These are phyloP conservation scores for Paramuricea clavata DNA, from an alignment of 92 coral and sea anemone genomes.

Conservation along the genomic window DNA sequence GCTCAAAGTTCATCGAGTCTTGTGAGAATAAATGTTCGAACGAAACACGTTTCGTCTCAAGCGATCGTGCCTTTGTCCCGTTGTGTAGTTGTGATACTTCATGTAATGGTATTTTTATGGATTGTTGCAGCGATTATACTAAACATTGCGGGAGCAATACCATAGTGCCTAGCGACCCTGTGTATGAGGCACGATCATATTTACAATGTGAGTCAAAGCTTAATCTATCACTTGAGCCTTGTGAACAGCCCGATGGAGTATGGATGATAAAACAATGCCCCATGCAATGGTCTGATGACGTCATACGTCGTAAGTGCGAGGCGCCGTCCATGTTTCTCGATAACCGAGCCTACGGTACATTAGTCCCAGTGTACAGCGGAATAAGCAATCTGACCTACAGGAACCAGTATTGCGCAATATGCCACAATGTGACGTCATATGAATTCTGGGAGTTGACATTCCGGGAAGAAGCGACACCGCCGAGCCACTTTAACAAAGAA, in stretches of 20 bases:
- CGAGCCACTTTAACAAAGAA: neutral
- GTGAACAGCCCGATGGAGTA: neutral
- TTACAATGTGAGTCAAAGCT: constrained; percentile 8
- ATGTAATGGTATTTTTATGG: constrained; percentile 34
- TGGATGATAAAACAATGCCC: constrained; percentile 32
- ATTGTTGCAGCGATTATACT: constrained; percentile 28
- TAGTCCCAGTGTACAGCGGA: constrained; percentile 27
- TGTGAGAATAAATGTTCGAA: constrained; percentile 25
- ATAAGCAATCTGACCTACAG: constrained; percentile 14
- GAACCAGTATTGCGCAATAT: constrained; percentile 35
- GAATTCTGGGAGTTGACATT: constrained; percentile 22
- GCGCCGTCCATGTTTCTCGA: neutral
- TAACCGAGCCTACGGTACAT: constrained; percentile 19
- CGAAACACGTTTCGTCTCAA: constrained; percentile 1
- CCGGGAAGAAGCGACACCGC: constrained; percentile 2
- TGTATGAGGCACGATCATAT: neutral
- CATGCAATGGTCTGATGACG: neutral
- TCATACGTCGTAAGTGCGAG: constrained; percentile 9
- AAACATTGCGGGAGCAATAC: constrained; percentile 1
- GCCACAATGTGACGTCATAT: constrained; percentile 29
- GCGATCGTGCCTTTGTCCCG: neutral
- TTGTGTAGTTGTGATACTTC: constrained; percentile 20
- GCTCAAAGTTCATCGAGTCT: neutral
- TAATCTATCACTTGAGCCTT: neutral
- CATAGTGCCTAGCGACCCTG: neutral